Evolutionary conservation across 2,888 invertebrate species (phyloP).

Genomic region (Steromphala cineraria): DNA sequence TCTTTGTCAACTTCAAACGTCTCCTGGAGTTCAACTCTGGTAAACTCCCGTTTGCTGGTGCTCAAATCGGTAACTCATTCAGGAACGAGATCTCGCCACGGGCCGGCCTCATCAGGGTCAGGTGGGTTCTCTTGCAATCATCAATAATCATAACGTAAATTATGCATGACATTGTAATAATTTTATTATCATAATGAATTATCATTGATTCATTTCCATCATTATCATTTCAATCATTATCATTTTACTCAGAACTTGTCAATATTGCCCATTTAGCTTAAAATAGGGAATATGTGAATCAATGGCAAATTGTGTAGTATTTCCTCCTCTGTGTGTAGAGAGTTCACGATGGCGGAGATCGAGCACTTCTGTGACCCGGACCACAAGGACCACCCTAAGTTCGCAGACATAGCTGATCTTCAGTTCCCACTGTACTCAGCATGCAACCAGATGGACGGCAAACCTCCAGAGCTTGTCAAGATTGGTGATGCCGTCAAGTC

Average conservation of each 20-base stretch:
- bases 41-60: constrained; percentile 96
- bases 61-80: constrained; percentile 98
- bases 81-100: constrained; percentile 99
- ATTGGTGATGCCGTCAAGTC: constrained; percentile 92
- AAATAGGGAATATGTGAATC: too few relatives aligned
- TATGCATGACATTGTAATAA: too few relatives aligned
- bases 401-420: constrained; percentile 85
- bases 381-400: constrained; percentile 92
- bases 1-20: constrained; percentile 99
- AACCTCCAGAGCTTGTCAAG: constrained; percentile 84
- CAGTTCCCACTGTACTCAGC: constrained; percentile 92
- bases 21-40: constrained; percentile 98
- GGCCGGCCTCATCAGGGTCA: constrained; percentile 93
- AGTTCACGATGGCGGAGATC: constrained; percentile 99
- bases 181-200: too few relatives aligned
- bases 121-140: constrained; percentile 72
- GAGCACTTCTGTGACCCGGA: constrained; percentile 98
- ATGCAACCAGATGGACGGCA: constrained; percentile 97
- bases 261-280: too few relatives aligned
- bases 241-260: too few relatives aligned
- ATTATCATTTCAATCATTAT: too few relatives aligned
- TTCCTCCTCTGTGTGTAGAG: constrained; percentile 78
- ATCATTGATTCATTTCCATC: too few relatives aligned
- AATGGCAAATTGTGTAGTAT: too few relatives aligned
- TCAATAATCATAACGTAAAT: too few relatives aligned